Evolutionary conservation across 2,888 invertebrate genomes (phyloP), one percentile per base, ranked within the genome.

Genomic region (Chydorus sphaericus): DNA sequence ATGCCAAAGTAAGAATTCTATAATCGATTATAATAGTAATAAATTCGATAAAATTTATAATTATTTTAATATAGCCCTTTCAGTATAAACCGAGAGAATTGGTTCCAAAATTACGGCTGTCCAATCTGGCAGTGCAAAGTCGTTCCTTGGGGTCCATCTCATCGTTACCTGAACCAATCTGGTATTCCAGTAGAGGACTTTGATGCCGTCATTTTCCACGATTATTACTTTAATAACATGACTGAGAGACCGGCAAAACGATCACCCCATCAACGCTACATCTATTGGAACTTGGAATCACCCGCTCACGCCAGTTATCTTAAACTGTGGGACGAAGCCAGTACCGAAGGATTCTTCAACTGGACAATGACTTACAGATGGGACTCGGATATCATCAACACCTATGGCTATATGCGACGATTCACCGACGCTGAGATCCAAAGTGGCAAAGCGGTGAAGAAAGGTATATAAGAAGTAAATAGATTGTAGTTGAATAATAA

Each of bases 361-460:
- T 55, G 55, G 55, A 55, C 55, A 11, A 55, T 55, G 55, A 48
- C 29, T 23, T 55, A 55, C n/a, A 20, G 33, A 44, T 29, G 18
- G n/a, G 48, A 55, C 18, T 55, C 55, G 14, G 55, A 55, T 18
- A 20, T 55, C n/a, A 28, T 23, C n/a, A 30, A 31, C 11, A 18
- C 48, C 23, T 55, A 55, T 23, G 55, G 55, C 16, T 8, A 48
- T 14, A 48, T 55, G 14, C 2, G 7, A 2, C 55, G 20, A 16
- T 16, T 20, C 8, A 39, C 8, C 2, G 39, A 39, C 6, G 39
- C 5, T 8, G 28, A 14, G 11, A 48, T 48, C 3, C 10, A 48
- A 28, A 10, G 11, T 2, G 16, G 26, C 7, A n/a, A 10, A 7
- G 3, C 7, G 7, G n/a, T 29, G 31, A 30, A 29, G 7, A 8